Base-by-base conservation (phyloP, 2,797 vertebrate genomes). In the Taeniopygia guttata region DNA sequence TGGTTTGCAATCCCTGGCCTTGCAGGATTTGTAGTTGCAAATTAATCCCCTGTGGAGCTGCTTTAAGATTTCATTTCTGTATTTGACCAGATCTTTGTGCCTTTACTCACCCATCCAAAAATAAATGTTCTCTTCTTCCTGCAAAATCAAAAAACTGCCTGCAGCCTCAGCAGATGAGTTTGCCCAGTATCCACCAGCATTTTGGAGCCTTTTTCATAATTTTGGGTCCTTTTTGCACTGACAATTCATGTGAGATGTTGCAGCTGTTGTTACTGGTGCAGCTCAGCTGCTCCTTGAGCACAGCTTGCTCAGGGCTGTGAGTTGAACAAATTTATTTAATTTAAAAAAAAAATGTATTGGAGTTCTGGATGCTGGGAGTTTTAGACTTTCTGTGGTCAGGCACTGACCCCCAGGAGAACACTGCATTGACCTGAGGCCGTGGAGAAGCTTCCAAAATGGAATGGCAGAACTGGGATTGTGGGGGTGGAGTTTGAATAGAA, bases 221-320 rank as follows among this genome's bases (percentile, higher is more conserved):
- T 62, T 55, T 29, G 9, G 7, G 1, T 16, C 34, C 14, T 56
- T 79, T 32, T 42, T 55, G 19, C 62, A 6, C 7, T 2, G 30
- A 8, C 30, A 14, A 0, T 3, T 18, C 12, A 7, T 0, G 0
- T 7, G 32, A 29, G 32, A 2, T 23, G 16, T 4, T 2, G 26
- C 1, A 5, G 21, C 10, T 17, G 52, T 43, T 1, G 1, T 51
- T 51, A 51, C 7, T 1, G 0, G 2, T 1, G 26, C 36, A 3
- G n/a, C 46, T 23, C 40, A 9, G 18, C 11, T 3, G 5, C 8
- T 32, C 32, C 36, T 23, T 1, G 36, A 63, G 49, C 27, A 0
- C 3, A 0, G 1, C 16, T 22, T 1, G 13, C 48, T 48, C 26
- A 0, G 20, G 5, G 27, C 49, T 2, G 1, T 3, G 42, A 30